Conservation (phyloP, 2,888 invertebrate genomes). For the Embidobia sp. region DNA sequence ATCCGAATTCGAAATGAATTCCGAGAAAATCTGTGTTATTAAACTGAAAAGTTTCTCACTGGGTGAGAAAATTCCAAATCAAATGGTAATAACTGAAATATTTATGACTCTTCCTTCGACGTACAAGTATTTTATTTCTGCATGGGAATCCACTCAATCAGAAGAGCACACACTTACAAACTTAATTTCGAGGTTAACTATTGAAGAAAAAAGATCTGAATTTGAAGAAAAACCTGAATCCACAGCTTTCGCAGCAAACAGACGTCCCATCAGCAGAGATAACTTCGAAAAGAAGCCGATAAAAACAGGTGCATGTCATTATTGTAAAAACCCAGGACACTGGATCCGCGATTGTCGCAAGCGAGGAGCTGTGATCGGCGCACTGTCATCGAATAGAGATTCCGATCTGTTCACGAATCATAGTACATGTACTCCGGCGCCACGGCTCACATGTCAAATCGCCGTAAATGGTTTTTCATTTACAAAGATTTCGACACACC, state of each 20-base stretch:
- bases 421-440: constrained; percentile 15
- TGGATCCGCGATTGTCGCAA: constrained; percentile 34
- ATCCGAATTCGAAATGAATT: neutral
- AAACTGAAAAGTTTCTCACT: neutral
- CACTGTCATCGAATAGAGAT: neutral
- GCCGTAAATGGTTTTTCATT: neutral
- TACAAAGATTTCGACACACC: neutral
- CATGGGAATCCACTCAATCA: constrained; percentile 61
- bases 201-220: constrained; percentile 33
- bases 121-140: constrained; percentile 55
- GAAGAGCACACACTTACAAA: constrained; percentile 30
- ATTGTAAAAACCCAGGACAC: constrained; percentile 56
- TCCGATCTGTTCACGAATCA: neutral
- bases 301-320: constrained; percentile 53
- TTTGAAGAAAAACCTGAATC: constrained; percentile 17
- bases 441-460: neutral
- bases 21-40: neutral
- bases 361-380: neutral
- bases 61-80: constrained; percentile 55
- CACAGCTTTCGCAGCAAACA: constrained; percentile 30
- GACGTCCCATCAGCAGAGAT: too few species aligned
- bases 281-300: constrained; percentile 2
- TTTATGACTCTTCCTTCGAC: constrained; percentile 60
- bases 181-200: constrained; percentile 34
- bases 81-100: constrained; percentile 63